A percentile compares a stretch with the other conserved stretches of the same genome.
Evolutionary conservation across 1,140 invertebrate genomes (phyloP).

Genomic region (Aphelinus certus): DNA sequence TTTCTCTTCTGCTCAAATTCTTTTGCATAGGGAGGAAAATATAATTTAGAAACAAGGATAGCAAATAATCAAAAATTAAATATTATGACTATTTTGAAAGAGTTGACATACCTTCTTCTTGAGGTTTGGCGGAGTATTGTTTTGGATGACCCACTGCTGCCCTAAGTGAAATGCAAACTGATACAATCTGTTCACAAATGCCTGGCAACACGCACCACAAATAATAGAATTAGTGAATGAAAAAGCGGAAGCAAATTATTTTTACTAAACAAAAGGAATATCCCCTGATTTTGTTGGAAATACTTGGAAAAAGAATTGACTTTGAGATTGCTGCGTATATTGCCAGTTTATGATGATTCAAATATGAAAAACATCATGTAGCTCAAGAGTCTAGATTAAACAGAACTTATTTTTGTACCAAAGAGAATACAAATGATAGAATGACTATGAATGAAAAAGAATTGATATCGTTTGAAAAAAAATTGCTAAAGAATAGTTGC

Average conservation of each 20-base stretch:
- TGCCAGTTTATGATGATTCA: conserved; percentile 35
- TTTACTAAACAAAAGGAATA: conserved; percentile 24
- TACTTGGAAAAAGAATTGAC: background rate
- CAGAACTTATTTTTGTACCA: no score
- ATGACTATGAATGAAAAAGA: no score
- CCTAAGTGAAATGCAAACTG: conserved; percentile 81
- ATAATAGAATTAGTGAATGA: conserved; percentile 64
- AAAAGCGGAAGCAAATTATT: conserved; percentile 52
- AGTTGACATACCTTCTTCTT: conserved; percentile 72
- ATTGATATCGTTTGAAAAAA: background rate
- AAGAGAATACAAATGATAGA: no score
- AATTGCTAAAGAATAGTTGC: conserved; percentile 26
- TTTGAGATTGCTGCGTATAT: conserved; percentile 40
- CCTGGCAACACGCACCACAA: conserved; percentile 67
- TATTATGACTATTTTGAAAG: background rate
- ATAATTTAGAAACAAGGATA: background rate
- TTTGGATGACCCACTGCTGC: conserved; percentile 80
- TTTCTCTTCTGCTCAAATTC: background rate
- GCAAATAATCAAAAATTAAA: conserved; percentile 43
- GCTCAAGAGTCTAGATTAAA: no score
- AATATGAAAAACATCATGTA: background rate
- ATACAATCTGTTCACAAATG: conserved; percentile 72
- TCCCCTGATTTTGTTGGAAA: background rate
- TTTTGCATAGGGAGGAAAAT: no score
- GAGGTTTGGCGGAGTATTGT: conserved; percentile 71